phyloP scores from a whole-genome alignment of 2,888 invertebrate genomes.

The Exocentrus adspersus region DNA sequence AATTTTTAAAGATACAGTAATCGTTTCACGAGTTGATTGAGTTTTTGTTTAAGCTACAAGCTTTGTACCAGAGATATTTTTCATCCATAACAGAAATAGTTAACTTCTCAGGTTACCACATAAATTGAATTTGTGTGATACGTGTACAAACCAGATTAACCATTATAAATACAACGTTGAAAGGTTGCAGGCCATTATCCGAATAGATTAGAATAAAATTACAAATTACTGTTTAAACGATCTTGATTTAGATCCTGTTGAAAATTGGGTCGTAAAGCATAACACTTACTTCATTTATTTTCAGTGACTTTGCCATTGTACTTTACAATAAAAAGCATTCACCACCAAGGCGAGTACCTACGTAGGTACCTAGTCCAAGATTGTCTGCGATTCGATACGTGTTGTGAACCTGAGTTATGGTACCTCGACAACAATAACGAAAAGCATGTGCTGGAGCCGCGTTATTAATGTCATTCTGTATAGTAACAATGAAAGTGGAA shows the following conservation, averaged over 20 bases:
- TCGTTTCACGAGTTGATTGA: too few species aligned
- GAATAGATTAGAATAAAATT: neutral
- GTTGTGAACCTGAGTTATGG: slow-evolving; percentile 12
- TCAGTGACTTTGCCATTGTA: slow-evolving; percentile 2
- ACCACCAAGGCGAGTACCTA: slow-evolving; percentile 11
- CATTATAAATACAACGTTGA: too few species aligned
- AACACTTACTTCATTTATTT: slow-evolving; percentile 2
- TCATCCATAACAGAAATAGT: too few species aligned
- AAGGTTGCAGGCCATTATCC: neutral
- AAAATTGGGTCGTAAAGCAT: neutral
- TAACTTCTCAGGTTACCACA: too few species aligned
- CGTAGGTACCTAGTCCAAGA: slow-evolving; percentile 10
- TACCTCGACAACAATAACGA: too few species aligned
- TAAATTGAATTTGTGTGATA: too few species aligned
- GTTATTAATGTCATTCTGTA: slow-evolving; percentile 7
- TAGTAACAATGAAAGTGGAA: slow-evolving; percentile 15
- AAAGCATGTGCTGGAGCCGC: slow-evolving; percentile 2
- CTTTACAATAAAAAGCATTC: slow-evolving; percentile 13
- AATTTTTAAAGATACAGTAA: too few species aligned
- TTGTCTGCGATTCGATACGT: slow-evolving; percentile 19
- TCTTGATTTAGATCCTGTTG: neutral
- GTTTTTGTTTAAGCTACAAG: too few species aligned
- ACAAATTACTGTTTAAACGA: neutral
- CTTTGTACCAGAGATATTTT: too few species aligned
- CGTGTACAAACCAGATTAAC: too few species aligned